Evolutionary conservation across 92 coral and sea anemone genomes (phyloP).

Genomic region (Virgularia gustaviana): DNA sequence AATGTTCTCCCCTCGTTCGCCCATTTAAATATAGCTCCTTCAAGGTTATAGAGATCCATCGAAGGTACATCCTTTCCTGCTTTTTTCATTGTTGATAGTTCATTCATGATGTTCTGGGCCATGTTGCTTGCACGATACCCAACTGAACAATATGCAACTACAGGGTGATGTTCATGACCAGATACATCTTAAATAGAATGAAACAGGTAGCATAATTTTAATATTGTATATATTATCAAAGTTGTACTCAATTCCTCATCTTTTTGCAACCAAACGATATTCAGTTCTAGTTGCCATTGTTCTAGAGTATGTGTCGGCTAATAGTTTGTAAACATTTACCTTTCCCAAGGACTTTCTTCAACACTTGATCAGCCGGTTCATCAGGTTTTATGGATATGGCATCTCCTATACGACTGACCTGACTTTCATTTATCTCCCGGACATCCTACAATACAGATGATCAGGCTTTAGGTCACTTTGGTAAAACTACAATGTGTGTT

Average conservation of each 20-base stretch:
- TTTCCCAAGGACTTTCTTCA: constrained; percentile 41
- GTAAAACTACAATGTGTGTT: no score
- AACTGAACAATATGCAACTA: constrained; percentile 86
- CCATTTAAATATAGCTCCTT: constrained; percentile 93
- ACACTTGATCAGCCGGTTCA: constrained; percentile 57
- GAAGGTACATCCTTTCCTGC: constrained; percentile 28
- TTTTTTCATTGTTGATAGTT: constrained; percentile 55
- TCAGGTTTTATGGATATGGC: constrained; percentile 62
- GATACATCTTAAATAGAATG: not conserved
- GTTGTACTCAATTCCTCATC: no score
- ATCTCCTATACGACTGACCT: constrained; percentile 70
- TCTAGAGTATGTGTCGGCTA: no score
- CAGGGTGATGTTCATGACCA: constrained; percentile 20
- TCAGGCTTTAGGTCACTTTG: no score
- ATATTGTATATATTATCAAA: no score
- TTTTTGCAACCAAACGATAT: no score
- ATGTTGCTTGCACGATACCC: constrained; percentile 83
- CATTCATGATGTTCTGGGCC: constrained; percentile 53
- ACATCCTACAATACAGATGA: constrained; percentile 65
- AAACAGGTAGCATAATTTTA: not conserved
- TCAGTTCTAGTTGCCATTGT: no score
- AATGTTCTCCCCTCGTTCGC: constrained; percentile 80
- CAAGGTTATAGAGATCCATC: constrained; percentile 71
- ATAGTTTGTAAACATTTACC: no score
- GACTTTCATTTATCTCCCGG: constrained; percentile 60